phyloP scores from a whole-genome alignment of 2,113 vertebrate genomes.

The Phyllostomus hastatus region DNA sequence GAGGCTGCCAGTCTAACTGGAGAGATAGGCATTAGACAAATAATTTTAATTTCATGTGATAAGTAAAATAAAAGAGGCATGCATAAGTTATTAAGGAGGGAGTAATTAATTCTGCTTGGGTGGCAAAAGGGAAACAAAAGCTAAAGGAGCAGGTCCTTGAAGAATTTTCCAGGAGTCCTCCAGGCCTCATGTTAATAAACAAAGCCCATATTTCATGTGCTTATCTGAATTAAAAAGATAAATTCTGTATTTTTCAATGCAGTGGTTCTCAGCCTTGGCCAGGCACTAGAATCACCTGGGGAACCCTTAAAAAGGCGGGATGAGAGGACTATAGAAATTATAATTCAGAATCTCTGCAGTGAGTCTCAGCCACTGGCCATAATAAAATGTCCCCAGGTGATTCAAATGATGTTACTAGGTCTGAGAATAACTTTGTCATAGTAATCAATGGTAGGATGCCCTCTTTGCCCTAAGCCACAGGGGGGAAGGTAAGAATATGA shows the following conservation, averaged over 20 bases:
- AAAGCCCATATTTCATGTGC: neutral
- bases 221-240: conserved; percentile 42
- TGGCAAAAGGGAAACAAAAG: conserved; percentile 35
- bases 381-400: neutral
- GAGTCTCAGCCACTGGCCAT: neutral
- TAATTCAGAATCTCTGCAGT: neutral
- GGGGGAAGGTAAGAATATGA: neutral
- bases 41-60: conserved; percentile 42
- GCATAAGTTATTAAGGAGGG: neutral
- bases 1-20: neutral
- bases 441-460: neutral
- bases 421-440: neutral
- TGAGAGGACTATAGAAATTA: neutral
- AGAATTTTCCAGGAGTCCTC: conserved; percentile 8
- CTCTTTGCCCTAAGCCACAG: neutral
- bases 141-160: neutral
- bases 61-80: conserved; percentile 43
- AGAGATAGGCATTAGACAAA: neutral
- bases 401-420: neutral
- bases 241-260: neutral
- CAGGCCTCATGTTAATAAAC: neutral
- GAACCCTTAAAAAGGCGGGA: neutral
- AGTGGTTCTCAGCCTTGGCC: neutral
- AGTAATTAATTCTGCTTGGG: conserved; percentile 58
- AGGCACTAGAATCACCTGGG: neutral